Percentiles rank a stretch among this genome's conserved stretches.
Conservation (phyloP, 2,888 invertebrate species). For the Cephus nigrinus region DNA sequence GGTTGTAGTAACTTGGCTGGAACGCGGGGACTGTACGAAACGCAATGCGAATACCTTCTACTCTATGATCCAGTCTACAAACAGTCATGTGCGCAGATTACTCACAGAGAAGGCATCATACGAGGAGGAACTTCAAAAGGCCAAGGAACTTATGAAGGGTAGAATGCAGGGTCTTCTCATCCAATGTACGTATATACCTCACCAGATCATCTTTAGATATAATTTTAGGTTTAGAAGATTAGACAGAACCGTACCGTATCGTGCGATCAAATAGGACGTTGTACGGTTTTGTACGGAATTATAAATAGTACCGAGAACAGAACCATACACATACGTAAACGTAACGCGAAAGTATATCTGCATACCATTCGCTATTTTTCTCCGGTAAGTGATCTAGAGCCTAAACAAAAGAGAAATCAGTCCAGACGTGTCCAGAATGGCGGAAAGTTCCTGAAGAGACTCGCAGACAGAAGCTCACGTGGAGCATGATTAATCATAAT, state of each 20-base stretch:
- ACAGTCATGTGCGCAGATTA: conserved; percentile 89
- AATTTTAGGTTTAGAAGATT: not conserved
- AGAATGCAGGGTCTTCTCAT: conserved; percentile 86
- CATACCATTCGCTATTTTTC: conserved; percentile 44
- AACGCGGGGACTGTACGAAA: conserved; percentile 93
- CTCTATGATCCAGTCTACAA: conserved; percentile 95
- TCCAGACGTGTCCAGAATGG: not conserved
- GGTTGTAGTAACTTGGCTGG: conserved; percentile 91
- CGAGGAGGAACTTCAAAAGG: conserved; percentile 89
- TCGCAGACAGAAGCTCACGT: conserved; percentile 22
- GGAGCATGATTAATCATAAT: not conserved
- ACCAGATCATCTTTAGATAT: not conserved
- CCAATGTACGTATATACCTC: conserved; percentile 83
- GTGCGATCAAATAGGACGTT: not conserved
- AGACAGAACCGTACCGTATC: not conserved
- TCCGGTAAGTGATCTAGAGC: conserved; percentile 50
- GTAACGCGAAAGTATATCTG: conserved; percentile 46
- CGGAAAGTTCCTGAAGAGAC: conserved; percentile 9
- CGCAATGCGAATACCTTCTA: conserved; percentile 92
- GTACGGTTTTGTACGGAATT: not conserved
- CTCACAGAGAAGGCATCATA: conserved; percentile 85
- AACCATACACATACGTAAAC: conserved; percentile 31
- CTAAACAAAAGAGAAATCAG: not conserved
- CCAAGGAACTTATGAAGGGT: conserved; percentile 85
- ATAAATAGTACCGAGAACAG: not conserved